Evolutionary conservation across 2,888 invertebrate genomes (phyloP), one percentile per base, ranked within the genome.

Genomic region (Mongoloraphidia duomilia): DNA sequence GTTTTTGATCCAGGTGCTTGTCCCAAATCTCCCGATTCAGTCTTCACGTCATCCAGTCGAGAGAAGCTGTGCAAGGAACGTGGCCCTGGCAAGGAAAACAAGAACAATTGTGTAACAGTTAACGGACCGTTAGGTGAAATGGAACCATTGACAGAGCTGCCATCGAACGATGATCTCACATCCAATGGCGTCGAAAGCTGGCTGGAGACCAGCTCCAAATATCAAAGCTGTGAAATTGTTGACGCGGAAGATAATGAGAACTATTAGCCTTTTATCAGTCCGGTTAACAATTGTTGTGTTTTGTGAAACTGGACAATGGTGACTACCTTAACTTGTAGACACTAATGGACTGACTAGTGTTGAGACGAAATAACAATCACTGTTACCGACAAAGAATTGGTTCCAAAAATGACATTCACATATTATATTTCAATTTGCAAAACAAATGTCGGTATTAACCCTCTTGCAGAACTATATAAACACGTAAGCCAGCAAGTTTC

Each of bases 221-320:
- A 82, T 61, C 83, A 84, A 61, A 83, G 83, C 61, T 83, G 83
- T 58, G 83, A 84, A 65, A 75, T 82, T 11, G 82, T 82, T 1
- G 82, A 83, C 55, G 76, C 75, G 50, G 75, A 77, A 54, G 74
- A 73, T 50, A 72, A 73, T 56, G 57, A 72, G 8, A 61, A 64
- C 50, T 53, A 53, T 10, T 41, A 39, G 26, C 26, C 26, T 26
- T 26, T 26, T 26, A 26, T 26, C 26, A 26, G 26, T 26, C 26
- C 26, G 26, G 26, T 26, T 26, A 6, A 26, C 26, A 26, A 26
- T 26, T 26, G 26, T 26, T 26, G 26, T 26, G 26, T 26, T 3
- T 26, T 26, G 26, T 26, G 26, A 26, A 26, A 26, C 6, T 26
- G 26, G 6, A 26, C 26, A 26, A 26, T 26, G 26, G 26, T 26